phyloP scores from a whole-genome alignment of 2,113 vertebrate species.

The Otus sunia region DNA sequence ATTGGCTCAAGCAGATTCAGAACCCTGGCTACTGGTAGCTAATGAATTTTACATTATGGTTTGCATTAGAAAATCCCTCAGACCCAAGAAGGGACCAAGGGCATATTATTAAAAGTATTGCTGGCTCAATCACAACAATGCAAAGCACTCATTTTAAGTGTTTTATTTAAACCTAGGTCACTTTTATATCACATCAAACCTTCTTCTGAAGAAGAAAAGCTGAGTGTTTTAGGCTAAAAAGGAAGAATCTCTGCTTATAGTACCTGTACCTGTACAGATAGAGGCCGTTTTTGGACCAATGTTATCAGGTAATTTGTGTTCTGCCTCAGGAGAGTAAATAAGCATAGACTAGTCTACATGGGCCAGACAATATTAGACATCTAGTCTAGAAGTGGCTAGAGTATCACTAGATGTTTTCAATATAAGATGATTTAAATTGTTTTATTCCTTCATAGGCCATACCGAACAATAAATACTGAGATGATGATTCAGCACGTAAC shows the following conservation, averaged over 20 bases:
- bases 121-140: not conserved
- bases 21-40: not conserved
- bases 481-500: not conserved
- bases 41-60: not conserved
- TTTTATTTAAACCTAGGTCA: not conserved
- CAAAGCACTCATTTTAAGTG: not conserved
- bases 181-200: not conserved
- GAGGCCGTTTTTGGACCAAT: not conserved
- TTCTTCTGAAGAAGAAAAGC: not conserved
- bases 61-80: slow-evolving; percentile 1
- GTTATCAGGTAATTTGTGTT: not conserved
- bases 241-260: not conserved
- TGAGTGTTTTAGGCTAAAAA: not conserved
- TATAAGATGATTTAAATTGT: not conserved
- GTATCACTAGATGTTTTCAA: not conserved
- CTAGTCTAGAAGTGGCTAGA: not conserved
- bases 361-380: not conserved
- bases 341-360: not conserved
- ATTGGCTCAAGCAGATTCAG: not conserved
- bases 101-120: not conserved
- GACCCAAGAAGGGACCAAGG: not conserved
- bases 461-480: not conserved
- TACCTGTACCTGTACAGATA: not conserved
- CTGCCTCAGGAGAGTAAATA: not conserved
- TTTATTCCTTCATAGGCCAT: not conserved